phyloP scores from a whole-genome alignment of 1,140 invertebrate genomes.

The Marisa cornuarietis region DNA sequence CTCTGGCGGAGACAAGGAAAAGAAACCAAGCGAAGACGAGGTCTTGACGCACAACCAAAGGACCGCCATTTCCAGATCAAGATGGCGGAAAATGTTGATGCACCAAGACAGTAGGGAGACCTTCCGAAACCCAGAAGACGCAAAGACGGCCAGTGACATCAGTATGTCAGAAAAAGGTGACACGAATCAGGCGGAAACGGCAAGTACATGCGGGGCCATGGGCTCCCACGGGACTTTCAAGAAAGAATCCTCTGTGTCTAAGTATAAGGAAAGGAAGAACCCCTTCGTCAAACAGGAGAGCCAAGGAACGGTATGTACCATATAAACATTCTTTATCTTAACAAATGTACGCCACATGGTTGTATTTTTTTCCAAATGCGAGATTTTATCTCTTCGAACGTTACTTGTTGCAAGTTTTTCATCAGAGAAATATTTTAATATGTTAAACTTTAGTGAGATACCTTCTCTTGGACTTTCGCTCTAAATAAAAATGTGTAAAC shows the following conservation, averaged over 20 bases:
- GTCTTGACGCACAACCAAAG: slow-evolving; percentile 46
- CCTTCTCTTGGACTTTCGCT: too few species aligned
- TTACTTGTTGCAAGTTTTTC: too few species aligned
- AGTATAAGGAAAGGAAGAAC: slow-evolving; percentile 9
- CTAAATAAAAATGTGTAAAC: too few species aligned
- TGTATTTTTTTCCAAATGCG: too few species aligned
- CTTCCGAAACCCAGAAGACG: slow-evolving; percentile 25
- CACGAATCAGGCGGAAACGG: neutral
- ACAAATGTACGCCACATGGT: too few species aligned
- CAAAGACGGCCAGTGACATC: slow-evolving; percentile 36
- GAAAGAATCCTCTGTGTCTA: neutral
- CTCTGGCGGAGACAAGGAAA: slow-evolving; percentile 40
- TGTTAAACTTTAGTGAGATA: too few species aligned
- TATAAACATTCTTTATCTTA: neutral
- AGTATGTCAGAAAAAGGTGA: too few species aligned
- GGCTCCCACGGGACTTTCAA: slow-evolving; percentile 7
- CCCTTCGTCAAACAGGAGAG: slow-evolving; percentile 45
- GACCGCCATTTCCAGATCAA: slow-evolving; percentile 31
- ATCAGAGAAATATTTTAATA: too few species aligned
- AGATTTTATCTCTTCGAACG: too few species aligned
- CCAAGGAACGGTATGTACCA: slow-evolving; percentile 38
- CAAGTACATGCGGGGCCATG: neutral
- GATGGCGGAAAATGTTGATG: slow-evolving; percentile 33
- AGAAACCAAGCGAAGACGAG: slow-evolving; percentile 54
- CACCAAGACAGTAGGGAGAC: slow-evolving; percentile 17